Base-by-base conservation (phyloP, 2,113 vertebrate species). In the Amblyornis subalaris region DNA sequence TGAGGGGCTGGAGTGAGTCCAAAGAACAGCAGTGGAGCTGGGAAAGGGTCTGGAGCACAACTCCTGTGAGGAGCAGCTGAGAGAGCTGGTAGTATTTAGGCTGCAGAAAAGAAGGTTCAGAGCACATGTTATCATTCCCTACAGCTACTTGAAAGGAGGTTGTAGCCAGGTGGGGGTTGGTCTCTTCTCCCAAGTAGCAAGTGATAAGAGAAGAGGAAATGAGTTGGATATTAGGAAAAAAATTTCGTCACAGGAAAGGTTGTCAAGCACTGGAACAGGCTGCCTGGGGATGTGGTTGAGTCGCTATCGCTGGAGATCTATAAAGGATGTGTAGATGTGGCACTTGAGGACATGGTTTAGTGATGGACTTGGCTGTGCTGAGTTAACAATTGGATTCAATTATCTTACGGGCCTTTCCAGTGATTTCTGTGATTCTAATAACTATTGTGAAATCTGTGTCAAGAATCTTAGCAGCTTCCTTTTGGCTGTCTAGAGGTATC, bases 111-210 rank as follows among this genome's bases (percentile, higher is more conserved):
- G 33, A 38, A 74, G 6, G 11, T 40, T 81, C 20, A 73, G 36
- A 21, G 15, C 17, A 28, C 29, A 65, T 16, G 4, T 67, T 12
- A 8, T 14, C 1, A 8, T 42, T 61, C 8, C 29, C 6, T 53
- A 9, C 10, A n/a, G 3, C 22, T 40, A 2, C 18, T 10, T 81
- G 55, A 22, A 72, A 58, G 12, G n/a, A 88, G 12, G 6, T 31
- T 9, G 2, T 45, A 12, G 13, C 0, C 0, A 19, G 12, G 10
- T 74, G 20, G 4, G 10, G 3, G 5, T 54, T 1, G 1, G 12
- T 70, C 44, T 85, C 4, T 42, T 77, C n/a, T 64, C 11, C 19
- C 29, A 42, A 4, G 48, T 38, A 64, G 2, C 11, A 89, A 2
- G 48, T 71, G 25, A 45, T 17, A 60, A 75, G 36, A 44, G 3